phyloP scores from a whole-genome alignment of 2,888 invertebrate genomes.

The Parnassius glacialis region DNA sequence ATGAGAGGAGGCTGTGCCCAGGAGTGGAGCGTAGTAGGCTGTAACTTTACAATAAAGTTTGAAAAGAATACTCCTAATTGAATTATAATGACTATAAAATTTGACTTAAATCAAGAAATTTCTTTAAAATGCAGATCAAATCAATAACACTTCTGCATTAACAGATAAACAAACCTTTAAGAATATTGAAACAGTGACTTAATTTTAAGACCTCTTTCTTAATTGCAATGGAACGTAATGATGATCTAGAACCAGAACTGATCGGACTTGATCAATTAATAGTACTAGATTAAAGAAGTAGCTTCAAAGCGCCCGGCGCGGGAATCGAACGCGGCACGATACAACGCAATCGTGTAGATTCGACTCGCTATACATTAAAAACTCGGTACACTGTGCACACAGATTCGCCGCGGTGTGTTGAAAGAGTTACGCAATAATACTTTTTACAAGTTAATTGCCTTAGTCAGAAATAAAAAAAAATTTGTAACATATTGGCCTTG shows the following conservation, averaged over 20 bases:
- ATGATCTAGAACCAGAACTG: background rate
- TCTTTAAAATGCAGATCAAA: too few species aligned
- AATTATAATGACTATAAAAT: too few species aligned
- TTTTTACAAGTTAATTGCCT: background rate
- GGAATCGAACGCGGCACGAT: background rate
- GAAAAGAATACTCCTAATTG: too few species aligned
- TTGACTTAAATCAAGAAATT: too few species aligned
- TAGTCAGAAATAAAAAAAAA: background rate
- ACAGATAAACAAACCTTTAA: too few species aligned
- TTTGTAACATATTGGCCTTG: background rate
- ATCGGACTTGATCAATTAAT: constrained; percentile 7
- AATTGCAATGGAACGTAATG: background rate
- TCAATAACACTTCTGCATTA: too few species aligned
- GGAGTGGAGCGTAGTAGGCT: too few species aligned
- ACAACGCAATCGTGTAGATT: constrained; percentile 4
- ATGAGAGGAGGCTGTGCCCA: too few species aligned
- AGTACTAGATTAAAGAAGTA: background rate
- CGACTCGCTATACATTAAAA: constrained; percentile 7
- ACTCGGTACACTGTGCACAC: constrained; percentile 2
- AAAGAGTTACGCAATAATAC: constrained; percentile 13
- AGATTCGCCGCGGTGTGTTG: constrained; percentile 9
- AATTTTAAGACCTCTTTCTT: background rate
- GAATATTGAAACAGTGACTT: too few species aligned
- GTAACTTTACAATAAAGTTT: too few species aligned
- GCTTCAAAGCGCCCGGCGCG: background rate